Conservation (phyloP, 2,888 invertebrate species). For the Drosophila robusta region DNA sequence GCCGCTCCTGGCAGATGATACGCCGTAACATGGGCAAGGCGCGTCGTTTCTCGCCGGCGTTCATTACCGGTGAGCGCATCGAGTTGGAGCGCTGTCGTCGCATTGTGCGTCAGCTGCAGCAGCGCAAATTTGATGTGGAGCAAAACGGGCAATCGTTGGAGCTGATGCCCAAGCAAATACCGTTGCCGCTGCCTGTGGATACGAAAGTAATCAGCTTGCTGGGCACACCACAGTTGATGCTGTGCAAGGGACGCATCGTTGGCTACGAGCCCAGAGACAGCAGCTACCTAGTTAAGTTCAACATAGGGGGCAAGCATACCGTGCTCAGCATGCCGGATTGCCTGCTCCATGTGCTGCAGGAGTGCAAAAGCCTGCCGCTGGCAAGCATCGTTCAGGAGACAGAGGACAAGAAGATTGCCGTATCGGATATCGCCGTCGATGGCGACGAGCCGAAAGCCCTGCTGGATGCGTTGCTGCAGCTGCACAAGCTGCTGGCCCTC, state of each 20-base stretch:
- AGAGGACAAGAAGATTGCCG: neutral
- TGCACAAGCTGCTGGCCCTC: conserved; percentile 30
- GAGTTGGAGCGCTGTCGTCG: conserved; percentile 33
- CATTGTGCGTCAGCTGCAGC: conserved; percentile 50
- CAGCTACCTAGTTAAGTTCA: conserved; percentile 50
- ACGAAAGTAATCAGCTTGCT: conserved; percentile 47
- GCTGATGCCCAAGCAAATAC: conserved; percentile 45
- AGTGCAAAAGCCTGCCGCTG: conserved; percentile 14
- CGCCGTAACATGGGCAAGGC: conserved; percentile 57
- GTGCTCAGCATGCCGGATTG: conserved; percentile 32
- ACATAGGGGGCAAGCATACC: conserved; percentile 7
- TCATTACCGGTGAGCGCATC: conserved; percentile 40
- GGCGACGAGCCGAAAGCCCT: conserved; percentile 11
- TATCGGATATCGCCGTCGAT: neutral
- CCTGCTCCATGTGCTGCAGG: conserved; percentile 28
- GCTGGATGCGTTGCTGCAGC: conserved; percentile 36
- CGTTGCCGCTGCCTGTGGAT: conserved; percentile 36
- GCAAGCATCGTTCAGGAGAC: conserved; percentile 24
- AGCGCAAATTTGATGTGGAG: conserved; percentile 16
- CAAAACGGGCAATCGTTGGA: conserved; percentile 14
- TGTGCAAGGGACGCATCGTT: conserved; percentile 42
- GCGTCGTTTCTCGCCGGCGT: conserved; percentile 57
- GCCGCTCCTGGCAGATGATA: conserved; percentile 54
- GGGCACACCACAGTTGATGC: neutral
- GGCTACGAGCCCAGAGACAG: conserved; percentile 26